Evolutionary conservation across 2,113 vertebrate genomes (phyloP).

Genomic region (Aptenodytes forsteri): DNA sequence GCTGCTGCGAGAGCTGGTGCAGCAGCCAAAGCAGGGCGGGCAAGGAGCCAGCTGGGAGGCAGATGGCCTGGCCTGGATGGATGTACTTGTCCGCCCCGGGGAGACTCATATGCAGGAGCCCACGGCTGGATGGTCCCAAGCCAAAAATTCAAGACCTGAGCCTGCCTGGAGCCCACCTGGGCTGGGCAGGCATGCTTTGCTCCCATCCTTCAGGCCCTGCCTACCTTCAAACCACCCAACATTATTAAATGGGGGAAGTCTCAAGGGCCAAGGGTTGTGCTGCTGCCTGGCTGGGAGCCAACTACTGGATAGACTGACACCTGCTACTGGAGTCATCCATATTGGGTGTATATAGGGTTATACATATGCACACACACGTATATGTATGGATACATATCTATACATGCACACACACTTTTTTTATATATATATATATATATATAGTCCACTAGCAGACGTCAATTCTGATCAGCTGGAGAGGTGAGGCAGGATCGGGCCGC

Average conservation of each 20-base stretch:
- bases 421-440: neutral
- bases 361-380: neutral
- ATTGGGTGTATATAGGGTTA: neutral
- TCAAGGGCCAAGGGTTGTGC: neutral
- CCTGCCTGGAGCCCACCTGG: neutral
- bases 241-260: neutral
- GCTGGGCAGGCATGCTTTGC: neutral
- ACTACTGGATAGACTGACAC: neutral
- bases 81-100: neutral
- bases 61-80: neutral
- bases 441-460: neutral
- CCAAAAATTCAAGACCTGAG: neutral
- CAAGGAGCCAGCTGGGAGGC: neutral
- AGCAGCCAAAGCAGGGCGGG: neutral
- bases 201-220: neutral
- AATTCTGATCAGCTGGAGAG: neutral
- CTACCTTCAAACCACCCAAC: neutral
- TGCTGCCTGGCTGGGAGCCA: neutral
- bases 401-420: neutral
- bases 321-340: neutral
- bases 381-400: neutral
- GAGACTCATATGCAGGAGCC: neutral
- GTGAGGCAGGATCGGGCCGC: fast-evolving
- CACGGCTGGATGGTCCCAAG: neutral
- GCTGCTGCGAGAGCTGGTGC: neutral